These are phyloP conservation scores for Strix occidentalis DNA, from an alignment of 2,797 vertebrate genomes.

Conservation along the genomic window DNA sequence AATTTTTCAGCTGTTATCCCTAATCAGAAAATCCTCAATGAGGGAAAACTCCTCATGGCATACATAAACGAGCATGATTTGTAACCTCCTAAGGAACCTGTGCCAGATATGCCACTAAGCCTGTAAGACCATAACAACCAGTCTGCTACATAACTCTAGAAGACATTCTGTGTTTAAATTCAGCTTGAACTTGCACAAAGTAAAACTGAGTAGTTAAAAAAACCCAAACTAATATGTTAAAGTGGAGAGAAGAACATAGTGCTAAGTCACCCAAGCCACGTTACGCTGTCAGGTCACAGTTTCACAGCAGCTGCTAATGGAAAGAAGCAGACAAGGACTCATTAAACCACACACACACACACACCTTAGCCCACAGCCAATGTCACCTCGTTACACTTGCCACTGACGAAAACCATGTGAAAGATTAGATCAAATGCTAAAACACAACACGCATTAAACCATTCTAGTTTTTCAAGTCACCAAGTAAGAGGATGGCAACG, in stretches of 20 bases:
- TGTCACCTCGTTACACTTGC: not conserved
- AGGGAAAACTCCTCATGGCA: not conserved
- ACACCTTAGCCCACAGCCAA: not conserved
- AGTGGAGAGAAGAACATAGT: not conserved
- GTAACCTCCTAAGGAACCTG: not conserved
- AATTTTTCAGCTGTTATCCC: constrained; percentile 17
- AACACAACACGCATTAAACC: not conserved
- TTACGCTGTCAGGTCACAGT: not conserved
- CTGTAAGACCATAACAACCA: not conserved
- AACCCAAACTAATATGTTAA: not conserved
- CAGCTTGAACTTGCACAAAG: not conserved
- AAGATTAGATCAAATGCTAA: not conserved
- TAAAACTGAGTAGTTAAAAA: not conserved
- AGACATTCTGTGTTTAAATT: not conserved
- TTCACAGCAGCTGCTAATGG: not conserved
- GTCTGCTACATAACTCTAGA: not conserved
- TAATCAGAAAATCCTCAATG: not conserved
- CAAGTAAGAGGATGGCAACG: not conserved
- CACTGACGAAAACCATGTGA: not conserved
- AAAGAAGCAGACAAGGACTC: not conserved
- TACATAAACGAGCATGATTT: not conserved
- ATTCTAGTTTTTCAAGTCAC: not conserved
- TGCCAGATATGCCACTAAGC: not conserved
- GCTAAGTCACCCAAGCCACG: not conserved
- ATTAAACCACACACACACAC: not conserved